Evolutionary conservation across 2,113 vertebrate species (phyloP).

Genomic region (Poeciliopsis retropinna): DNA sequence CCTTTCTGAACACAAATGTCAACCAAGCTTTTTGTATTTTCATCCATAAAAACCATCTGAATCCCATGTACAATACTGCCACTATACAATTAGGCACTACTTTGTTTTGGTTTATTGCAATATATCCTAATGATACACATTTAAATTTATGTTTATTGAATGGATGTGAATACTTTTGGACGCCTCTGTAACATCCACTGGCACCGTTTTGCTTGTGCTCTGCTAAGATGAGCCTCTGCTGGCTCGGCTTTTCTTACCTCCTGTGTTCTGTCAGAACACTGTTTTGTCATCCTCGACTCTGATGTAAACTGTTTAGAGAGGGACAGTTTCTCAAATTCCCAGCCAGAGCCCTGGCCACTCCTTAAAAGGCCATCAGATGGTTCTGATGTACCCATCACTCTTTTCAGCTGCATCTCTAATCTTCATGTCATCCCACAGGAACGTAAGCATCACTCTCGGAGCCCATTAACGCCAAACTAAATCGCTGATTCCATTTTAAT

Average conservation of each 20-base stretch:
- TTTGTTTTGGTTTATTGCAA: background rate
- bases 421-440: slow-evolving; percentile 58
- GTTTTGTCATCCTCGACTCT: slow-evolving; percentile 50
- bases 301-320: slow-evolving; percentile 78
- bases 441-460: background rate
- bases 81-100: no score
- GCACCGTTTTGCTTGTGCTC: background rate
- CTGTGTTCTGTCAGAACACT: slow-evolving; percentile 49
- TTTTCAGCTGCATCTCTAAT: slow-evolving; percentile 29
- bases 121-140: background rate
- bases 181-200: background rate
- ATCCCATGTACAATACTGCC: no score
- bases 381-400: slow-evolving; percentile 49
- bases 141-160: background rate
- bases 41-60: no score
- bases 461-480: background rate
- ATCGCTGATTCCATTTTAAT: background rate
- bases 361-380: slow-evolving; percentile 76
- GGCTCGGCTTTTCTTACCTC: slow-evolving; percentile 12
- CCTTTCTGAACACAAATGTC: no score
- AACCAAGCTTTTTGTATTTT: no score
- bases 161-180: background rate
- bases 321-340: slow-evolving; percentile 59
- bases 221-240: background rate
- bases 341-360: slow-evolving; percentile 54